These are phyloP conservation scores for Sprattus sprattus DNA, from an alignment of 2,113 vertebrate genomes.

Conservation along the genomic window DNA sequence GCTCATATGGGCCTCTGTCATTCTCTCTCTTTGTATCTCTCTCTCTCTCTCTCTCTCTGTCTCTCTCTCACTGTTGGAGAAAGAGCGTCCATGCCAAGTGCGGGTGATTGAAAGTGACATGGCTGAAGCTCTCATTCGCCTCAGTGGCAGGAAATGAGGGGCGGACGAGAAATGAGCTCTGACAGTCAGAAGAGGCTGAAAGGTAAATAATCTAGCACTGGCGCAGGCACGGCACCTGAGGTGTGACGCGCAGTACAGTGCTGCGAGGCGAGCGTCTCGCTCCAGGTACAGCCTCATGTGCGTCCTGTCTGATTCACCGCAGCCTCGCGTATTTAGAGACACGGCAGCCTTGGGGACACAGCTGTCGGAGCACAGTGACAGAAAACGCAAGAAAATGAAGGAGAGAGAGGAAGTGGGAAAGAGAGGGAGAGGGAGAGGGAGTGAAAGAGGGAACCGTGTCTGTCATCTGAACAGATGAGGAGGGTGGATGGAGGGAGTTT, in stretches of 20 bases:
- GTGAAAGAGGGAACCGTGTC: not conserved
- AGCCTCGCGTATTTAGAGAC: slow-evolving; percentile 29
- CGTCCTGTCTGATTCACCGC: slow-evolving; percentile 1
- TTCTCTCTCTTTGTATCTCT: not conserved
- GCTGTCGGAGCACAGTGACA: not conserved
- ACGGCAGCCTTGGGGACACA: slow-evolving; percentile 25
- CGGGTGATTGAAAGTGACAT: slow-evolving; percentile 49
- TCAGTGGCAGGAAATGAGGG: slow-evolving; percentile 41
- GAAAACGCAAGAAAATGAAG: not conserved
- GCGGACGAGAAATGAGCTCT: slow-evolving; percentile 53
- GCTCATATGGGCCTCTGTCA: not conserved
- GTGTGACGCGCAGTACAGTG: not conserved
- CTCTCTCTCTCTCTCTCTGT: not conserved
- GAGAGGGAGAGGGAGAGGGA: not conserved
- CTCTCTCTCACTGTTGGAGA: not conserved
- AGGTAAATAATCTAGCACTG: slow-evolving; percentile 61
- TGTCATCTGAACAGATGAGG: slow-evolving; percentile 4
- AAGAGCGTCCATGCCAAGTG: not conserved
- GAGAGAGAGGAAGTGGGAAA: not conserved
- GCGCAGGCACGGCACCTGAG: not conserved
- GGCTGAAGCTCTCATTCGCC: slow-evolving; percentile 2
- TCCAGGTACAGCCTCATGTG: not conserved
- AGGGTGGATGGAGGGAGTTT: not conserved
- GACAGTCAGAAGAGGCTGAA: slow-evolving; percentile 51
- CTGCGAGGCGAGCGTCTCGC: not conserved